Percentiles rank a stretch among this genome's conserved stretches.
These are phyloP conservation scores for Megalopta genalis DNA, from an alignment of 1,140 invertebrate genomes.

Conservation along the genomic window DNA sequence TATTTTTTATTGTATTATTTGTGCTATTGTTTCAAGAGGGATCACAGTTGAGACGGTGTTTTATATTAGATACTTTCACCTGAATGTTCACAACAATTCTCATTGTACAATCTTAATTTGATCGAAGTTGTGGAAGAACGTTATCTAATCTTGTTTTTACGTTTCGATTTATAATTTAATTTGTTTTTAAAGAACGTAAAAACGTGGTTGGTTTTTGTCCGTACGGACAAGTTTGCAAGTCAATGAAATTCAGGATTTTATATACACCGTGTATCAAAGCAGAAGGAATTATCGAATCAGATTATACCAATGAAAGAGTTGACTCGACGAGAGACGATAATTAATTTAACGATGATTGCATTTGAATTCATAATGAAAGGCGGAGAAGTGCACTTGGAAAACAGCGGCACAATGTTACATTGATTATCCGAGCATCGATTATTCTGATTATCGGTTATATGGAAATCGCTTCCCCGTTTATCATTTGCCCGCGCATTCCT, in stretches of 20 bases:
- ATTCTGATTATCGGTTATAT: background rate
- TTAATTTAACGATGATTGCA: background rate
- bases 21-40: no score
- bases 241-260: background rate
- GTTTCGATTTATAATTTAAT: no score
- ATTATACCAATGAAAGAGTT: background rate
- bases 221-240: background rate
- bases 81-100: no score
- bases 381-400: background rate
- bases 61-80: no score
- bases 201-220: no score
- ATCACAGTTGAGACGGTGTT: no score
- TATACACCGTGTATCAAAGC: background rate
- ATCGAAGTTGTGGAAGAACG: no score
- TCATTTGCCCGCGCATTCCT: background rate
- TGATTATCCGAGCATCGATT: background rate
- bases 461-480: no score
- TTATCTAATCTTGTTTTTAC: no score
- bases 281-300: background rate
- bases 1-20: no score
- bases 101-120: no score
- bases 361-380: background rate
- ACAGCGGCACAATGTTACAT: background rate
- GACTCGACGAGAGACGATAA: background rate
- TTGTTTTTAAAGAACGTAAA: no score